Base-by-base conservation (phyloP, 2,797 vertebrate genomes). In the Enteromius afrohamiltoni region DNA sequence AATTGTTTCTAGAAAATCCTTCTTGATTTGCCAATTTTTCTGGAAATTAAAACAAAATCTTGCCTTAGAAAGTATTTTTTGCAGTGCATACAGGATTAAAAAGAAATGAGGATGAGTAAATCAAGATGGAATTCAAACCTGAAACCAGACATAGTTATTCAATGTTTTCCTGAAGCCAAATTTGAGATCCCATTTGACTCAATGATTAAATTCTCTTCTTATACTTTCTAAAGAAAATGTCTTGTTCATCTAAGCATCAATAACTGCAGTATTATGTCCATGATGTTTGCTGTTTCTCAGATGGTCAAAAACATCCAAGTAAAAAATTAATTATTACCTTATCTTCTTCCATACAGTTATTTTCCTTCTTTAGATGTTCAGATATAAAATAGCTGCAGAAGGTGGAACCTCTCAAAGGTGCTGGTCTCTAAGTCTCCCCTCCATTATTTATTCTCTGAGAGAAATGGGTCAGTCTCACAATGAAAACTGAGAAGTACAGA, bases 401-500 rank as follows among this genome's bases (percentile, higher is more conserved):
- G 34, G 23, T 67, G 60, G 10, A 23, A 55, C 13, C 51, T 79
- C 6, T 71, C n/a, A 53, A 40, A 84, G 45, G 21, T 45, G 75
- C 64, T 37, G 76, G n/a, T 34, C 49, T 64, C 60, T 1, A 49
- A 53, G 68, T 51, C 65, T 69, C 6, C 49, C 19, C 45, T 79
- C 13, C 37, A 65, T 74, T 79, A 67, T 80, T 82, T 69, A 69
- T 65, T 76, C 40, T 70, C 23, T 3, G 0, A 23, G n/a, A 77
- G 49, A 77, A 81, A 79, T 85, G 47, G 68, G 70, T 85, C 83
- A 80, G 55, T 42, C 70, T 45, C 40, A 53, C 26, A 68, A 9
- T 58, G 40, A 70, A 17, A 62, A 11, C 51, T n/a, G 37, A 80
- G 68, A 47, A 71, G 51, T 55, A 62, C 53, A n/a, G 21, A 75